Conservation (phyloP, 2,888 invertebrate genomes). For the Catocala fraxini region DNA sequence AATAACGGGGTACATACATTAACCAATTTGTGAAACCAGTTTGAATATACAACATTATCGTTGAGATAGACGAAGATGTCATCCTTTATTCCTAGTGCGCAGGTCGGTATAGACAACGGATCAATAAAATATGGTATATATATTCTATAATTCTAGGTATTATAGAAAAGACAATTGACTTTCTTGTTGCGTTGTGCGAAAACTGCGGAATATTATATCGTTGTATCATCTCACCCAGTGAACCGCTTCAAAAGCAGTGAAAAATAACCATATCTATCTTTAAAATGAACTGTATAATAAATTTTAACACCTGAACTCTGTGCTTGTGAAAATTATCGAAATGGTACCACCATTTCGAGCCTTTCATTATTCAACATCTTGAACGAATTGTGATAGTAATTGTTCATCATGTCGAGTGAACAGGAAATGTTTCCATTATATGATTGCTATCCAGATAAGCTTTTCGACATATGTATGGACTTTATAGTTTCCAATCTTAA, state of each 20-base stretch:
- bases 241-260: conserved; percentile 3
- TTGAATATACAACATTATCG: no score
- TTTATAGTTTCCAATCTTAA: conserved; percentile 89
- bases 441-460: conserved; percentile 86
- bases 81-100: no score
- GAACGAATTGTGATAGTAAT: conserved; percentile 40
- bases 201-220: conserved; percentile 21
- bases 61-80: no score
- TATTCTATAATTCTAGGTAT: not conserved
- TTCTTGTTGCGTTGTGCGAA: conserved; percentile 50
- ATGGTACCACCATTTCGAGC: conserved; percentile 53
- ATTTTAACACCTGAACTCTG: conserved; percentile 25
- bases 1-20: no score
- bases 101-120: not conserved
- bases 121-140: conserved; percentile 3
- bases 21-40: no score
- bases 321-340: conserved; percentile 39
- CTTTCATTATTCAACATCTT: conserved; percentile 56
- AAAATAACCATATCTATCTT: conserved; percentile 5
- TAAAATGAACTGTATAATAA: conserved; percentile 24
- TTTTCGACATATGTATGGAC: conserved; percentile 89
- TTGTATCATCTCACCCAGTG: conserved; percentile 1
- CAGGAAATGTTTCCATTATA: conserved; percentile 63
- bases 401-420: conserved; percentile 61
- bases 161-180: conserved; percentile 22